Evolutionary conservation across 2,113 vertebrate genomes (phyloP), one percentile per base, ranked within the genome.

Genomic region (Pollimyrus isidori): DNA sequence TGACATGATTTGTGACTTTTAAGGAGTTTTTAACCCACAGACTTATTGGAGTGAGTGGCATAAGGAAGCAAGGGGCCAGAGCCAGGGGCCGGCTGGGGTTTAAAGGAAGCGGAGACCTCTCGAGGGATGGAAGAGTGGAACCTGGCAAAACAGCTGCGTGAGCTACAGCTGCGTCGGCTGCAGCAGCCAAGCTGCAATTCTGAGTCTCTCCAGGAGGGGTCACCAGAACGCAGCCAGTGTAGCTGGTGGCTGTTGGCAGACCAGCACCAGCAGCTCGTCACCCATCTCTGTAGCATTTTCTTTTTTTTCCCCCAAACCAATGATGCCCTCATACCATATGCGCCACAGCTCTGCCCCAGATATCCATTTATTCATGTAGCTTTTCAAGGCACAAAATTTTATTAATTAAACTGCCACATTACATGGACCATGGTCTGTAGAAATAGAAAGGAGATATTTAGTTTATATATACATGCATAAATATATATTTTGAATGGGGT

Each of bases 181-280:
- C 85, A 6, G 49, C 49, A 35, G 49, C 23, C 42, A 48, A 39
- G 88, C 73, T 62, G 88, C 80, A 89, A 42, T 84, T 89, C 50
- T 21, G 50, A 23, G 23, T 85, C 23, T 62, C 23, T 83, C 76
- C 88, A 89, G 76, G 39, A 62, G 88, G 80, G 56, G 88, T 50
- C 50, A 23, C 35, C 53, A 87, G 35, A 69, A 35, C 11, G 13
- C 50, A 35, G 21, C 17, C 21, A 69, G 6, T 53, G 62, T 30
- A 30, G 80, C 50, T 56, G 30, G n/a, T 45, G 88, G 80, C 49
- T 89, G n/a, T 26, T 45, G 49, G 39, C 26, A 23, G 88, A 53
- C 30, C 19, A 4, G 65, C 30, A 83, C 88, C 76, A 62, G 88
- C 88, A 85, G 52, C 62, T 45, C 7, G 4, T 13, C 23, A n/a